A percentile compares a stretch with the other conserved stretches of the same genome.
Evolutionary conservation across 2,797 vertebrate species (phyloP).

Genomic region (Podarcis siculus): DNA sequence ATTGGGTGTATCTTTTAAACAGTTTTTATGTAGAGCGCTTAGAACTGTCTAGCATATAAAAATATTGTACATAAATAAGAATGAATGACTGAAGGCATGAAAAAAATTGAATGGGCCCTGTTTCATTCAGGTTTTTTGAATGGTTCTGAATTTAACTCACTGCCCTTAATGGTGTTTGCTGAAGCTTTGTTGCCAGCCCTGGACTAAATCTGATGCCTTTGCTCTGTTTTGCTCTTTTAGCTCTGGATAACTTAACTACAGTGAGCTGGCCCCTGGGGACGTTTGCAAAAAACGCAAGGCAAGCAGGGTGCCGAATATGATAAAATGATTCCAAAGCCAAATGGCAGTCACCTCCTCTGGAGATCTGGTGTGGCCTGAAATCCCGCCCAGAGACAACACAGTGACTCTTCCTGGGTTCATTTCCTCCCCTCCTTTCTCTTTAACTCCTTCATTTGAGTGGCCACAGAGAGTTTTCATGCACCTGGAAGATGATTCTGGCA

Average conservation of each 20-base stretch:
- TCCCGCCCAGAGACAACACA: not conserved
- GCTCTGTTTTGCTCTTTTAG: conserved; percentile 35
- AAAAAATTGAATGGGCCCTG: not conserved
- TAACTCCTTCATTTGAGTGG: not conserved
- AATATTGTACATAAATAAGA: too few relatives aligned
- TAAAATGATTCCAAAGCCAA: conserved; percentile 4
- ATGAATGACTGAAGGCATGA: not conserved
- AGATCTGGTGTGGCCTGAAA: rapidly evolving
- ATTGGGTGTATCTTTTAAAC: too few relatives aligned
- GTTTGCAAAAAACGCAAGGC: not conserved
- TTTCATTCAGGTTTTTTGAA: not conserved
- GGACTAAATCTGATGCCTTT: rapidly evolving
- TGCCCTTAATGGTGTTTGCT: not conserved
- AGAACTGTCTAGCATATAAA: too few relatives aligned
- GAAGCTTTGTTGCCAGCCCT: not conserved
- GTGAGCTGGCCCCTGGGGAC: not conserved
- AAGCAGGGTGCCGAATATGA: not conserved
- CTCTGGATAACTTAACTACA: conserved; percentile 56
- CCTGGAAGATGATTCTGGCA: not conserved
- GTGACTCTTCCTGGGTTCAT: not conserved
- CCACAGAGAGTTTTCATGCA: not conserved
- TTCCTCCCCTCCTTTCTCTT: not conserved
- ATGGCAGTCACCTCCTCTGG: not conserved
- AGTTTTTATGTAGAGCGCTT: too few relatives aligned
- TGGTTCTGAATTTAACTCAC: not conserved